Evolutionary conservation across 2,797 vertebrate species (phyloP).

Genomic region (Simalia tracyae): DNA sequence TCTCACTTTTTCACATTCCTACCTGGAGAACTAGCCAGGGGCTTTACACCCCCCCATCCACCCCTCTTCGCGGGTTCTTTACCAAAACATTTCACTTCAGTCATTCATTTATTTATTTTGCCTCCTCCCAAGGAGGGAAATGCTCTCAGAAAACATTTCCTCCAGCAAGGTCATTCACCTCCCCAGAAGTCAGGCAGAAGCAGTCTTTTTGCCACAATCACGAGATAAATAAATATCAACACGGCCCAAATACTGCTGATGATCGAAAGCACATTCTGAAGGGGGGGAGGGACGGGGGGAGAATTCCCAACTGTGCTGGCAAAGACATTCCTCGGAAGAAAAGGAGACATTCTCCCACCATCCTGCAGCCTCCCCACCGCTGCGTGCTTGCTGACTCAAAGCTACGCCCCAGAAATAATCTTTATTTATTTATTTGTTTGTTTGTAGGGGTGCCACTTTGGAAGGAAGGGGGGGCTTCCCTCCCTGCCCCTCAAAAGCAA

Average conservation of each 20-base stretch:
- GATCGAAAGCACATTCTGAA: conserved; percentile 12
- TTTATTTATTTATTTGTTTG: too few species aligned
- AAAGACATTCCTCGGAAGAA: not conserved
- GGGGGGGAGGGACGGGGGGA: not conserved
- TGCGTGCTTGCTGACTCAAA: too few species aligned
- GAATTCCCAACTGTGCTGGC: not conserved
- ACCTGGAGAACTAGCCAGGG: not conserved
- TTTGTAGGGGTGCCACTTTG: too few species aligned
- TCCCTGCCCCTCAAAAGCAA: not conserved
- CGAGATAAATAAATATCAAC: not conserved
- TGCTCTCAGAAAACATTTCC: fast-evolving
- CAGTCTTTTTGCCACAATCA: not conserved
- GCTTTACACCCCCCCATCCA: not conserved
- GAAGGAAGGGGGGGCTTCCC: not conserved
- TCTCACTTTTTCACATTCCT: not conserved
- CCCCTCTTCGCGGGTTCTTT: not conserved
- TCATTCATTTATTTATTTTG: not conserved
- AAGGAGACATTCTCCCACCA: conserved; percentile 9
- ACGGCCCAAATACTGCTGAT: not conserved
- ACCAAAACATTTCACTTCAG: not conserved
- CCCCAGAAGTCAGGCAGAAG: conserved; percentile 33
- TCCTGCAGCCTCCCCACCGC: too few species aligned
- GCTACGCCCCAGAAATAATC: too few species aligned
- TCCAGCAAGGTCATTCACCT: conserved; percentile 33
- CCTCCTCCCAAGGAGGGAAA: not conserved